Evolutionary conservation across 1,140 invertebrate genomes (phyloP).

Genomic region (Drosophila suzukii): DNA sequence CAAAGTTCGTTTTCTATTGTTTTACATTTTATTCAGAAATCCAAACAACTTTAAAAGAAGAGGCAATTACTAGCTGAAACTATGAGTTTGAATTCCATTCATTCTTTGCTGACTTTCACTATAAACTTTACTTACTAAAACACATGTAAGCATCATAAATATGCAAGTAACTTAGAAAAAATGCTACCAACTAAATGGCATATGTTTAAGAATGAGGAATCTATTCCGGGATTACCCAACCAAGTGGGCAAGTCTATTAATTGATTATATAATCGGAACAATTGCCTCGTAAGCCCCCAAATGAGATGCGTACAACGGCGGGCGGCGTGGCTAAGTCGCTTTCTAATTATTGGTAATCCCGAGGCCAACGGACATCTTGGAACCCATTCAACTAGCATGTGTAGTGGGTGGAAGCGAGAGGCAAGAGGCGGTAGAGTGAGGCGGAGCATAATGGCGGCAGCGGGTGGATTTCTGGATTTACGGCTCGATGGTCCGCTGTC

Average conservation of each 20-base stretch:
- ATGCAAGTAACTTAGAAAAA: too few relatives aligned
- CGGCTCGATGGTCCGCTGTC: constrained; percentile 37
- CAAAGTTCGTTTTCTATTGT: too few relatives aligned
- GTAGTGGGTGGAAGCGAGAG: background rate
- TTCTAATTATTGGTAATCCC: constrained; percentile 49
- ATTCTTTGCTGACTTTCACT: too few relatives aligned
- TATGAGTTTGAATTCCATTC: too few relatives aligned
- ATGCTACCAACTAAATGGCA: too few relatives aligned
- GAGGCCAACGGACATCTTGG: constrained; percentile 41
- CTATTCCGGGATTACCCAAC: background rate
- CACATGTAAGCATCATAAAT: too few relatives aligned
- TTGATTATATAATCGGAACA: constrained; percentile 37
- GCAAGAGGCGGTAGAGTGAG: constrained; percentile 4
- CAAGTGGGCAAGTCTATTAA: background rate
- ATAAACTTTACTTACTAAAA: too few relatives aligned
- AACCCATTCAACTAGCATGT: constrained; percentile 8
- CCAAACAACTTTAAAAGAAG: too few relatives aligned
- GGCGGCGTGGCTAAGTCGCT: constrained; percentile 11
- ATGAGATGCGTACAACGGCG: constrained; percentile 26
- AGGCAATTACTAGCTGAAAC: too few relatives aligned
- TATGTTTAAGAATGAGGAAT: background rate
- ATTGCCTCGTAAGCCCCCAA: constrained; percentile 36
- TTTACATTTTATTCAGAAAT: too few relatives aligned
- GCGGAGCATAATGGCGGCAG: constrained; percentile 65
- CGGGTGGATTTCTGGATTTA: constrained; percentile 66